Evolutionary conservation across 2,888 invertebrate species (phyloP), one percentile per base, ranked within the genome.

Genomic region (Caenorhabditis imperialis): DNA sequence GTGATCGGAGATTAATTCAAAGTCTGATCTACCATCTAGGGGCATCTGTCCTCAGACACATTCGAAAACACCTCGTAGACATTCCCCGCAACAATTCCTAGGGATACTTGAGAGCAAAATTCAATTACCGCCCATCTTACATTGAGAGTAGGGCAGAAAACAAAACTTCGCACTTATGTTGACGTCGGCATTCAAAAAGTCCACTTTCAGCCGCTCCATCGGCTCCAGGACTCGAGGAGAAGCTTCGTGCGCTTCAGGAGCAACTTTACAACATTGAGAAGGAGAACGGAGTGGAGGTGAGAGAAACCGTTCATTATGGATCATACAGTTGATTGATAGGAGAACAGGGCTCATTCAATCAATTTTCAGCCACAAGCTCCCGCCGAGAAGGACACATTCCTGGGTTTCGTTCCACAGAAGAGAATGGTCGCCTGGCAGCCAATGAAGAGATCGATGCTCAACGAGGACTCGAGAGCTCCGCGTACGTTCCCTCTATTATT

Each of bases 361-460:
- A n/a, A n/a, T n/a, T n/a, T 70, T 55, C 42, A 71, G 51, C 51
- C 38, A 44, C 33, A 58, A 22, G 42, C 58, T 35, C 33, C 27
- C 12, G 51, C 33, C 4, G 54, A 53, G 16, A 42, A 25, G 38
- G 74, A 74, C 38, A 42, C 55, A 1, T 54, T 67, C 38, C 20
- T 71, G 50, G 80, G 74, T 65, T 72, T 71, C 27, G 67, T 53
- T 38, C 78, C 79, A 35, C 77, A 79, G 45, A 81, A 81, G 72
- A 69, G 84, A 38, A 83, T 85, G 84, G 84, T 84, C 67, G 81
- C 84, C 27, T 85, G 85, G 85, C 85, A 85, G 81, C 85, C 85
- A 40, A 85, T 85, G 85, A 85, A 85, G 78, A 62, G 84, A 51
- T 60, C 53, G 22, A 53, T 30, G 42, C 16, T 57, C 20, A 63